These are phyloP conservation scores for Oscheius sp. DNA, from an alignment of 2,888 invertebrate genomes.

Conservation along the genomic window DNA sequence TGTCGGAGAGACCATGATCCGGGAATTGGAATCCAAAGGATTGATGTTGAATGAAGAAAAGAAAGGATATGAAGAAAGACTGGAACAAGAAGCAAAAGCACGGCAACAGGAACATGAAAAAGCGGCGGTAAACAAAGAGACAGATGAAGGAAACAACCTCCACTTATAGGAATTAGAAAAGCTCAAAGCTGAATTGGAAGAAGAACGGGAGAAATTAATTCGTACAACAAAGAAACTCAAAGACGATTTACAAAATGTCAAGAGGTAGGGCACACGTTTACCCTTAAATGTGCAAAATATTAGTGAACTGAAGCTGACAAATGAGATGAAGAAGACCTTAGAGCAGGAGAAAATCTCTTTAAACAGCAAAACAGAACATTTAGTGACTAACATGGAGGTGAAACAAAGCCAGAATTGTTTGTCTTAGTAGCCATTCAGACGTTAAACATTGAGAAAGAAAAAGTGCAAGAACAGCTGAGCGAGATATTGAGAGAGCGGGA, in stretches of 20 bases:
- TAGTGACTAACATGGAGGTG: conserved; percentile 65
- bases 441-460: conserved; percentile 74
- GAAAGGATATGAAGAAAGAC: conserved; percentile 59
- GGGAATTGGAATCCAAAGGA: conserved; percentile 58
- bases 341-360: conserved; percentile 71
- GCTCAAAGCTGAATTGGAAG: conserved; percentile 75
- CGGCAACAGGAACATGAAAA: conserved; percentile 60
- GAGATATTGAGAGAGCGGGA: conserved; percentile 70
- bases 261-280: conserved; percentile 47
- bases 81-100: conserved; percentile 59
- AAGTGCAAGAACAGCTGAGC: conserved; percentile 72
- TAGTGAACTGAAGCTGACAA: conserved; percentile 75
- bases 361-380: conserved; percentile 67
- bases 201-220: conserved; percentile 75
- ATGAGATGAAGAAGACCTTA: conserved; percentile 73
- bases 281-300: conserved; percentile 36
- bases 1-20: conserved; percentile 63
- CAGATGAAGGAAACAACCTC: neutral
- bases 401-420: neutral
- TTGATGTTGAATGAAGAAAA: conserved; percentile 64
- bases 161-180: conserved; percentile 71
- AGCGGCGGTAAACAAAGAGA: conserved; percentile 48
- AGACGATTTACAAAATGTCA: conserved; percentile 73
- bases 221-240: conserved; percentile 74
- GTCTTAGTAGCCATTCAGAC: conserved; percentile 58